phyloP scores from a whole-genome alignment of 2,113 vertebrate species.

The Uropsilus gracilis region DNA sequence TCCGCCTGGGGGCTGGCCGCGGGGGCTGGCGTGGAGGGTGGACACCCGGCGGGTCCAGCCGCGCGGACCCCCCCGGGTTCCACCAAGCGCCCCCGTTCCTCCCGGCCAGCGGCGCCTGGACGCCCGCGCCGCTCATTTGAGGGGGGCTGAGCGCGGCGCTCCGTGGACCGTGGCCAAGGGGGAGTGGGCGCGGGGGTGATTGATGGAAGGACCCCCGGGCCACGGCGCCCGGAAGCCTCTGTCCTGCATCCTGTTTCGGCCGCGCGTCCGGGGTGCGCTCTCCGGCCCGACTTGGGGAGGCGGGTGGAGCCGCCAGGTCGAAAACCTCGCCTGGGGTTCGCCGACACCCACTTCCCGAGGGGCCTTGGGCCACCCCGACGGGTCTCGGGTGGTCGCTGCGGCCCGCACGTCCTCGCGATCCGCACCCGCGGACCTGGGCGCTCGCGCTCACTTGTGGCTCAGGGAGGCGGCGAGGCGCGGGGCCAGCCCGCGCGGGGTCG shows the following conservation, averaged over 20 bases:
- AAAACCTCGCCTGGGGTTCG: background rate
- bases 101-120: background rate
- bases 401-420: background rate
- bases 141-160: background rate
- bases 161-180: background rate
- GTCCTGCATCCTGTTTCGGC: background rate
- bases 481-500: background rate
- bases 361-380: background rate
- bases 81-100: background rate
- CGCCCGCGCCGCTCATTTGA: background rate
- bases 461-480: background rate
- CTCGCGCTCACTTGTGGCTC: conserved; percentile 24
- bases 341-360: too few species aligned
- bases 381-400: background rate
- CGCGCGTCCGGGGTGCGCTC: fast-evolving
- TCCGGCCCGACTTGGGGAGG: background rate
- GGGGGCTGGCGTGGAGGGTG: background rate
- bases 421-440: background rate
- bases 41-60: background rate
- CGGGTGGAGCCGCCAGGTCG: background rate
- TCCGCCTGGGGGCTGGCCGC: background rate
- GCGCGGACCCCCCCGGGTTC: background rate
- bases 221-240: background rate
- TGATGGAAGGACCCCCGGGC: background rate
- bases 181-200: background rate